Conservation (phyloP, 2,797 vertebrate species). For the Vultur gryphus region DNA sequence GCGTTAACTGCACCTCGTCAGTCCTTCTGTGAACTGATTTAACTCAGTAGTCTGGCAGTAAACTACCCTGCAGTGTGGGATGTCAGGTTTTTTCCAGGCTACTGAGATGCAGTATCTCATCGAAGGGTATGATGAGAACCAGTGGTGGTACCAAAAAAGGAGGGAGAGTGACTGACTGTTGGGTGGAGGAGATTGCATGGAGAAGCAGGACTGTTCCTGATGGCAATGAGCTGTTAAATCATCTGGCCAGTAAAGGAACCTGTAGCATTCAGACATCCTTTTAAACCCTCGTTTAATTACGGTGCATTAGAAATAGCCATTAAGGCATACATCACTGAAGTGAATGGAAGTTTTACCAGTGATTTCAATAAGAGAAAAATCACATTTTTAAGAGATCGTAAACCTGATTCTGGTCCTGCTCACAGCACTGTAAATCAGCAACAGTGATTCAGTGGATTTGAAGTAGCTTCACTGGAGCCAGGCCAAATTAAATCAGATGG, state of each 20-base stretch:
- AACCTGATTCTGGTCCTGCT: background rate
- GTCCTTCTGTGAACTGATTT: background rate
- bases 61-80: background rate
- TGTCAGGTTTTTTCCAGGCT: background rate
- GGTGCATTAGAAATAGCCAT: background rate
- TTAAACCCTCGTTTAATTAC: background rate
- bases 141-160: background rate
- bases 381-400: background rate
- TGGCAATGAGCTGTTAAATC: background rate
- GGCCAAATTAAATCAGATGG: background rate
- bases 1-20: rapidly evolving
- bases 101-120: background rate
- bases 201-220: background rate
- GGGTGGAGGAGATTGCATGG: background rate
- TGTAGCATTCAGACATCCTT: background rate
- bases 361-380: background rate
- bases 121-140: background rate
- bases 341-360: background rate
- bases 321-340: background rate
- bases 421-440: background rate
- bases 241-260: background rate
- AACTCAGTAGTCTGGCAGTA: background rate
- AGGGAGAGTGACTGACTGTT: rapidly evolving
- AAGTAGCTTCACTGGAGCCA: background rate
- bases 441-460: background rate